Evolutionary conservation across 37 sponge, comb jelly and placozoan species (phyloP).

Genomic region (Spongia lamella): DNA sequence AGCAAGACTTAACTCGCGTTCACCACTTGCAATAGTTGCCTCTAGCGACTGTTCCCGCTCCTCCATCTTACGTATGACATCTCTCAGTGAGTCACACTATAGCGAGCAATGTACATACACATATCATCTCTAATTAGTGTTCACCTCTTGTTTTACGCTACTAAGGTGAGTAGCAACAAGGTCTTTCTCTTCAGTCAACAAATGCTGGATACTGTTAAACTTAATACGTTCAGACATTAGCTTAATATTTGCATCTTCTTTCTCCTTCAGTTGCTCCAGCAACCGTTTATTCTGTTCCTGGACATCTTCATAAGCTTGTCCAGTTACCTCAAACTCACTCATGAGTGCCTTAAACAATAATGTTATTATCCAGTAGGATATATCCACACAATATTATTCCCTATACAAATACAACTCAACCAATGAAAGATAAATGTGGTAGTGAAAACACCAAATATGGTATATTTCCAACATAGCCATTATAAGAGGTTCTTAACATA

Average conservation of each 20-base stretch:
- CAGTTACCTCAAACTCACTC: slow-evolving; percentile 89
- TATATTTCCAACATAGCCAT: no score
- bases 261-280: slow-evolving; percentile 90
- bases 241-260: slow-evolving; percentile 97
- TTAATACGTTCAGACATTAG: slow-evolving; percentile 96
- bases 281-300: slow-evolving; percentile 92
- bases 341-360: slow-evolving; percentile 65
- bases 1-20: slow-evolving; percentile 78
- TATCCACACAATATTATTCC: no score
- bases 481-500: no score
- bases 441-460: no score
- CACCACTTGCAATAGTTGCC: slow-evolving; percentile 46
- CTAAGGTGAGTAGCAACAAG: slow-evolving; percentile 47
- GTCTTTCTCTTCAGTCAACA: slow-evolving; percentile 78
- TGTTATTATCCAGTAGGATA: no score
- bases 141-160: slow-evolving; percentile 10
- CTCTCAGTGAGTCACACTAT: slow-evolving; percentile 15
- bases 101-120: no score
- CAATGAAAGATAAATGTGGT: no score
- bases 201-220: slow-evolving; percentile 67
- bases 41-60: slow-evolving; percentile 80
- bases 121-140: no score
- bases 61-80: slow-evolving; percentile 64
- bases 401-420: no score
- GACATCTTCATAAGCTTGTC: slow-evolving; percentile 93